Evolutionary conservation across 2,888 invertebrate species (phyloP).

Genomic region (Eurytoma californica): DNA sequence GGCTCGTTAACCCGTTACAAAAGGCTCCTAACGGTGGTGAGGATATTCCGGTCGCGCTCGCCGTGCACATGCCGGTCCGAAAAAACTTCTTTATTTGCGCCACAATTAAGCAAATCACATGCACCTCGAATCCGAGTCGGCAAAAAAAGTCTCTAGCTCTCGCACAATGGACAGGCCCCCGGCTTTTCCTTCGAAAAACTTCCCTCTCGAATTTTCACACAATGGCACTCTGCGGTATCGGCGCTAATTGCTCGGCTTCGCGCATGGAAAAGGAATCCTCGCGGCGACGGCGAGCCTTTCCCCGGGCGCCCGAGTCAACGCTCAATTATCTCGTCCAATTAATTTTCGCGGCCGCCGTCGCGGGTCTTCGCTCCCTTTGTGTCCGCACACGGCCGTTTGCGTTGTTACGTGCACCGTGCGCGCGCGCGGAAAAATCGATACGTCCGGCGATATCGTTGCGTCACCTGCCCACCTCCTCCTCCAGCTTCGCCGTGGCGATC

Average conservation of each 20-base stretch:
- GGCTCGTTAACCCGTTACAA: too few relatives aligned
- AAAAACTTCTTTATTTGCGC: too few relatives aligned
- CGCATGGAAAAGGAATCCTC: neutral
- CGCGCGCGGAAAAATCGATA: slow-evolving; percentile 53
- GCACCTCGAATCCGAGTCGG: too few relatives aligned
- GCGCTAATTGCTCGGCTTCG: slow-evolving; percentile 32
- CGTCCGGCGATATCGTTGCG: slow-evolving; percentile 48
- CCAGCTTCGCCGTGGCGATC: neutral
- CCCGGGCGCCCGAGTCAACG: slow-evolving; percentile 29
- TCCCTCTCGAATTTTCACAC: slow-evolving; percentile 38
- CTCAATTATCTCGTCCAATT: slow-evolving; percentile 52
- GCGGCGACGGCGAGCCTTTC: slow-evolving; percentile 6
- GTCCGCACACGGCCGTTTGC: neutral
- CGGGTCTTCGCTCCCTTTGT: slow-evolving; percentile 16
- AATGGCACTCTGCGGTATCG: slow-evolving; percentile 34
- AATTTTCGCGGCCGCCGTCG: slow-evolving; percentile 41
- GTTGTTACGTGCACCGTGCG: neutral
- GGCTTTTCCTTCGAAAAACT: too few relatives aligned
- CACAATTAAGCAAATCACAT: too few relatives aligned
- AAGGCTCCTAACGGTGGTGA: too few relatives aligned
- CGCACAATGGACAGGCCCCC: too few relatives aligned
- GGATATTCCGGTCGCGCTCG: too few relatives aligned
- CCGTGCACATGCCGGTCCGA: too few relatives aligned
- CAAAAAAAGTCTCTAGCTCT: too few relatives aligned
- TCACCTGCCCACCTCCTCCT: slow-evolving; percentile 4